Evolutionary conservation across 2,113 vertebrate genomes (phyloP), one percentile per base, ranked within the genome.

Genomic region (Elephas maximus): DNA sequence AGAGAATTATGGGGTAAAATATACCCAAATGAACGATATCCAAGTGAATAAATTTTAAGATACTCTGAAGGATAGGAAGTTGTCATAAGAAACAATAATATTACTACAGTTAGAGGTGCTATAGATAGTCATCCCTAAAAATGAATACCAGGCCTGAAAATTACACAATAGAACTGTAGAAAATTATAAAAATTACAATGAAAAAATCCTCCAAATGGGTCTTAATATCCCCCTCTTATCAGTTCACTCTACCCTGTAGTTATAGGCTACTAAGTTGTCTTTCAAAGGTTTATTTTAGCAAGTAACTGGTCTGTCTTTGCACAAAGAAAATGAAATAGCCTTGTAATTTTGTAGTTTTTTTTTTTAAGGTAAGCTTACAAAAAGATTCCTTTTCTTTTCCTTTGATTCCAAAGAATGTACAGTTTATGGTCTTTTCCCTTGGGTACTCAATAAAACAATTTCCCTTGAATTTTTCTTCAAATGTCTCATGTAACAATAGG

Each of bases 271-370:
- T n/a, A 71, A 10, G 51, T 94, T 90, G 9, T 92, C 91, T 95
- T 90, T 97, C 93, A 95, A 63, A 85, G 45, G 4, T 96, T 62
- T 65, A 81, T 98, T 97, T 98, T 94, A 92, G 63, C 30, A 96
- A 97, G 96, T 57, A 67, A 45, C 74, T 82, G n/a, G 5, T 93
- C 74, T 79, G 33, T 89, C 69, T 89, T 96, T 93, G 21, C 20
- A 62, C 92, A 96, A 92, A 37, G 77, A 51, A 88, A 97, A 78
- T 76, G 3, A 96, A 96, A 96, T 90, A 93, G 28, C 37, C 21
- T 62, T 96, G 41, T 90, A 87, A 96, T 95, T 93, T 96, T 91
- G 51, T 91, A n/a, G 69, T 73, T 79, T 92, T 93, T 96, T 93
- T 96, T 98, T 84, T n/a, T 33, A 94, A 87, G 48, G 83, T 91